These are phyloP conservation scores for Octonoba sinensis DNA, from an alignment of 2,888 invertebrate genomes.

Conservation along the genomic window DNA sequence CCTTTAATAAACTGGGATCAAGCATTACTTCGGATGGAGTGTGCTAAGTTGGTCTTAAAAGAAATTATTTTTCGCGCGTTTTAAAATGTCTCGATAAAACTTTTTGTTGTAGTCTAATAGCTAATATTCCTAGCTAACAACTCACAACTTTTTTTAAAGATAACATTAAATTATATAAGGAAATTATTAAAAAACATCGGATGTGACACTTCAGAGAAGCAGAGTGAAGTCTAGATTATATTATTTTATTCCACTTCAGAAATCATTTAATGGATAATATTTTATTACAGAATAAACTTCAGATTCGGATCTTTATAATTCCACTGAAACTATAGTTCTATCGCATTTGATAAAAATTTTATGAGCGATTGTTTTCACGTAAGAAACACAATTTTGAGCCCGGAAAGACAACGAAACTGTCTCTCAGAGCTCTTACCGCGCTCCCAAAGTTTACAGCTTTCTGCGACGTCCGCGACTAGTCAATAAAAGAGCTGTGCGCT, in stretches of 20 bases:
- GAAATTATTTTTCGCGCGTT: slow-evolving; percentile 46
- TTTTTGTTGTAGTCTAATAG: slow-evolving; percentile 29
- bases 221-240: slow-evolving; percentile 45
- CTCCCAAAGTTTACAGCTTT: slow-evolving; percentile 64
- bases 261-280: not conserved
- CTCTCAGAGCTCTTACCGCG: slow-evolving; percentile 54
- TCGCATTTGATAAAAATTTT: slow-evolving; percentile 10
- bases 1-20: slow-evolving; percentile 36
- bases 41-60: slow-evolving; percentile 51
- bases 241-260: slow-evolving; percentile 24
- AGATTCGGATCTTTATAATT: slow-evolving; percentile 19
- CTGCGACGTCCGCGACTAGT: slow-evolving; percentile 58
- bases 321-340: not conserved
- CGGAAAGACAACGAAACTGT: slow-evolving; percentile 20
- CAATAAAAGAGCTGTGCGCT: slow-evolving; percentile 24
- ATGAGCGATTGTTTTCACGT: slow-evolving; percentile 24
- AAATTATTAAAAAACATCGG: slow-evolving; percentile 55
- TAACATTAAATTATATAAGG: slow-evolving; percentile 30
- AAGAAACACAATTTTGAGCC: slow-evolving; percentile 57
- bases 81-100: slow-evolving; percentile 12
- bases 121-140: slow-evolving; percentile 25
- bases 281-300: slow-evolving; percentile 11
- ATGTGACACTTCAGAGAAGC: slow-evolving; percentile 18
- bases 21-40: slow-evolving; percentile 41
- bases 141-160: slow-evolving; percentile 25